phyloP scores from a whole-genome alignment of 2,888 invertebrate species.

The Syrista parreyssii region DNA sequence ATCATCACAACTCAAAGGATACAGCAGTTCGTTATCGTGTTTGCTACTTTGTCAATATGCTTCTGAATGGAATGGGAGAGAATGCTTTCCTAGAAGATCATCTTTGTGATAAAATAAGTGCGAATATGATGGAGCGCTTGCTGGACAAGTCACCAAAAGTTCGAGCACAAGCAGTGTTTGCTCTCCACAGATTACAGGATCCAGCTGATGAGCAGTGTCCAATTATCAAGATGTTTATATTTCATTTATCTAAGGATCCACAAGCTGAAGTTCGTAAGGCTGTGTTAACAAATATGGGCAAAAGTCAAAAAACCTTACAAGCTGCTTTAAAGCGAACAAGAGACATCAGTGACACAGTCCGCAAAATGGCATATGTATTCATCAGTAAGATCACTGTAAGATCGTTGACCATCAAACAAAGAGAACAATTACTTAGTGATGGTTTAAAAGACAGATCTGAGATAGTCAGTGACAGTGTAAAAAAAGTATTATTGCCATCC shows the following conservation, averaged over 20 bases:
- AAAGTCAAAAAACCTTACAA: constrained; percentile 77
- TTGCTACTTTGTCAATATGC: constrained; percentile 82
- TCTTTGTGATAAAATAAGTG: constrained; percentile 78
- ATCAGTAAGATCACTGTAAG: constrained; percentile 70
- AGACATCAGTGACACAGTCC: constrained; percentile 83
- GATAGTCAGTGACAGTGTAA: constrained; percentile 66
- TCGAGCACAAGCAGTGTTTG: constrained; percentile 82
- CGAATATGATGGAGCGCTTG: constrained; percentile 74
- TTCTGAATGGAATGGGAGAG: constrained; percentile 79
- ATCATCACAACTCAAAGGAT: constrained; percentile 68
- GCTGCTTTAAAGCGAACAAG: constrained; percentile 78
- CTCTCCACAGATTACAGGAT: constrained; percentile 84
- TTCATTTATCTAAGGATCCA: constrained; percentile 80
- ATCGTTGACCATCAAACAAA: constrained; percentile 74
- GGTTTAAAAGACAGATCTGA: constrained; percentile 75
- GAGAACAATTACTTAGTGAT: constrained; percentile 72
- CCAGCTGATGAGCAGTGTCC: constrained; percentile 80
- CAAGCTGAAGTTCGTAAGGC: constrained; percentile 80
- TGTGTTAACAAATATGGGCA: constrained; percentile 79
- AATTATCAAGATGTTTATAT: constrained; percentile 78
- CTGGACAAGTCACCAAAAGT: constrained; percentile 82
- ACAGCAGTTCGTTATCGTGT: constrained; percentile 76
- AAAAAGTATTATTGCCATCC: constrained; percentile 72
- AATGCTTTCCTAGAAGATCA: constrained; percentile 82
- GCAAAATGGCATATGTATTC: constrained; percentile 70